Evolutionary conservation across 2,888 invertebrate genomes (phyloP).

Genomic region (Poecilus cupreus): DNA sequence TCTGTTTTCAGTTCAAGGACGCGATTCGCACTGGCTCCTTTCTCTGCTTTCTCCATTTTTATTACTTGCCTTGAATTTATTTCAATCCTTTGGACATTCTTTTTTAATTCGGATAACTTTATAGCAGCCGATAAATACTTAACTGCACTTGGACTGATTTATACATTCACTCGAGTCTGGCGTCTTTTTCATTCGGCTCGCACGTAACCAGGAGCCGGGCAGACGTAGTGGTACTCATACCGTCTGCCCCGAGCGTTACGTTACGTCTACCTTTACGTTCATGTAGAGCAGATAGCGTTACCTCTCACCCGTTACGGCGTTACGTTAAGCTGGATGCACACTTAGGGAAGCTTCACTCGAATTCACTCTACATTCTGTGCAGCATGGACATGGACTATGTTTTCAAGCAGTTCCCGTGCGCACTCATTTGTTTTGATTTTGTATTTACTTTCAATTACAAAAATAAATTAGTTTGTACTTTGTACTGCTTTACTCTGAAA

Average conservation of each 20-base stretch:
- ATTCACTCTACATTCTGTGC: not conserved
- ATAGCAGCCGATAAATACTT: slow-evolving; percentile 60
- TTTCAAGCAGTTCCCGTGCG: no score
- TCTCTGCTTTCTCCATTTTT: slow-evolving; percentile 67
- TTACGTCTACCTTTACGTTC: not conserved
- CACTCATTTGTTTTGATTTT: no score
- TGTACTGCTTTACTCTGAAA: no score
- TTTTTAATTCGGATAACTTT: slow-evolving; percentile 64
- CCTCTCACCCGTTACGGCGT: not conserved
- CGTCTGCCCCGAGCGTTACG: not conserved
- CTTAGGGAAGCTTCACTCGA: not conserved
- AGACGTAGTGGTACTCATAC: slow-evolving; percentile 1
- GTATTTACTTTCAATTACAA: not conserved
- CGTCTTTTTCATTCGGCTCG: slow-evolving; percentile 30
- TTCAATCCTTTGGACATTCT: slow-evolving; percentile 64
- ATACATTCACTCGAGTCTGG: slow-evolving; percentile 45
- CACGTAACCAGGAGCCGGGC: slow-evolving; percentile 6
- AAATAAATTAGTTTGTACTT: no score
- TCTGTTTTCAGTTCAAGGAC: slow-evolving; percentile 48
- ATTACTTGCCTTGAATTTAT: slow-evolving; percentile 68
- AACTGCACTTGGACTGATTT: slow-evolving; percentile 53
- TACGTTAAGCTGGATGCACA: not conserved
- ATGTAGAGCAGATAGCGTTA: not conserved
- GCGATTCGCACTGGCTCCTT: slow-evolving; percentile 59
- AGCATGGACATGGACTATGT: no score